Conservation (phyloP, 2,113 vertebrate genomes). For the Albula glossodonta region DNA sequence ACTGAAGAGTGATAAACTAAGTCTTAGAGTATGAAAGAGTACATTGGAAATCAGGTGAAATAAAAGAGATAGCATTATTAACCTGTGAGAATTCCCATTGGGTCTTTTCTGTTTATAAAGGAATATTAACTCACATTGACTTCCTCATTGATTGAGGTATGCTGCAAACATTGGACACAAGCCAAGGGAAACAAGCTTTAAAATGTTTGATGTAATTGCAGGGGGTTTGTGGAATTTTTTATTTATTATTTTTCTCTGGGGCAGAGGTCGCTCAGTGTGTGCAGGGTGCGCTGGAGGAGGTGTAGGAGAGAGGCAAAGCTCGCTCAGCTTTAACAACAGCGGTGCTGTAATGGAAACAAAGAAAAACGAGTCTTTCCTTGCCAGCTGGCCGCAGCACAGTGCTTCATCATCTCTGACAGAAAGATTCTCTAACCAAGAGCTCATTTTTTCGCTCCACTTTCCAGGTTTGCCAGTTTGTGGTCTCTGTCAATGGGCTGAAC, state of each 20-base stretch:
- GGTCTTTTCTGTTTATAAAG: neutral
- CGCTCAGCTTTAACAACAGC: neutral
- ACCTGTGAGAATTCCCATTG: neutral
- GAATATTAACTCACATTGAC: too few relatives aligned
- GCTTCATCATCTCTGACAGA: conserved; percentile 6
- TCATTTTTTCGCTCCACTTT: conserved; percentile 26
- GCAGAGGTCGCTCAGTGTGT: neutral
- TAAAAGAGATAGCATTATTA: too few relatives aligned
- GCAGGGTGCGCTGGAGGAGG: neutral
- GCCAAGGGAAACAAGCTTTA: conserved; percentile 15
- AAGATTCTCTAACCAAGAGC: neutral
- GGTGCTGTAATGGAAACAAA: neutral
- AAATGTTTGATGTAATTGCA: conserved; percentile 42
- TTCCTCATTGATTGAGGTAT: neutral
- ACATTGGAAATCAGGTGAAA: too few relatives aligned
- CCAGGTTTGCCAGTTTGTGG: conserved; percentile 93
- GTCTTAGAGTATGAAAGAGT: too few relatives aligned
- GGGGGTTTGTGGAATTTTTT: conserved; percentile 42
- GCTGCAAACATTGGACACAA: conserved; percentile 9
- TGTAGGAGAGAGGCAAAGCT: neutral
- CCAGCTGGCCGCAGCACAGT: neutral
- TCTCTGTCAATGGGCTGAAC: conserved; percentile 91
- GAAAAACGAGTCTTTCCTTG: neutral
- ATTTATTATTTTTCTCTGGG: neutral
- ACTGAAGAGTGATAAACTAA: too few relatives aligned